Evolutionary conservation across 1,140 invertebrate species (phyloP).

Genomic region (Lepidurus arcticus): DNA sequence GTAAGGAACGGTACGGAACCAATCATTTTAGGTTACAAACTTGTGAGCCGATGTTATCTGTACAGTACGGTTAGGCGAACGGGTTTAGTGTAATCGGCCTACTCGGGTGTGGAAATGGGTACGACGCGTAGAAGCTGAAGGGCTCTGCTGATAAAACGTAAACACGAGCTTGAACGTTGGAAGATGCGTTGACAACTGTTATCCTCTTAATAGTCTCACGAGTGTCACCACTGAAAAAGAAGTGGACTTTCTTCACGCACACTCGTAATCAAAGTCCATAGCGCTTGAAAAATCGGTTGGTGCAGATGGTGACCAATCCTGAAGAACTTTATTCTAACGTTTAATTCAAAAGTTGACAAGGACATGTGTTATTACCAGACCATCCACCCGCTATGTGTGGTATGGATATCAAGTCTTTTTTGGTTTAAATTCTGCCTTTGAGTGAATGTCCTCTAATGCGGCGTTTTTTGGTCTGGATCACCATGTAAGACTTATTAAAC

Average conservation of each 20-base stretch:
- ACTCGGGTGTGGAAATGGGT: not conserved
- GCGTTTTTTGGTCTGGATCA: not conserved
- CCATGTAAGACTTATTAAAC: not conserved
- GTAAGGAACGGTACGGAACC: not conserved
- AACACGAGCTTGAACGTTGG: not conserved
- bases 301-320: too few relatives aligned
- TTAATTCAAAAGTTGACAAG: too few relatives aligned
- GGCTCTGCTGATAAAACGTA: slow-evolving; percentile 3
- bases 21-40: not conserved
- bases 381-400: too few relatives aligned
- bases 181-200: not conserved
- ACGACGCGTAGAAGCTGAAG: not conserved
- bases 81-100: too few relatives aligned
- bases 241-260: not conserved
- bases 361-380: too few relatives aligned
- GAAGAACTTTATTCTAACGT: too few relatives aligned
- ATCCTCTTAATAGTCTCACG: not conserved
- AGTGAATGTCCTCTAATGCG: too few relatives aligned
- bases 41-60: too few relatives aligned
- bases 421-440: too few relatives aligned
- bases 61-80: too few relatives aligned
- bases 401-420: too few relatives aligned
- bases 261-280: not conserved
- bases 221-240: not conserved
- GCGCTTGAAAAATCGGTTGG: too few relatives aligned